Percentiles rank a stretch among this genome's conserved stretches.
phyloP scores from a whole-genome alignment of 2,888 invertebrate genomes.

The Microdon myrmicae region DNA sequence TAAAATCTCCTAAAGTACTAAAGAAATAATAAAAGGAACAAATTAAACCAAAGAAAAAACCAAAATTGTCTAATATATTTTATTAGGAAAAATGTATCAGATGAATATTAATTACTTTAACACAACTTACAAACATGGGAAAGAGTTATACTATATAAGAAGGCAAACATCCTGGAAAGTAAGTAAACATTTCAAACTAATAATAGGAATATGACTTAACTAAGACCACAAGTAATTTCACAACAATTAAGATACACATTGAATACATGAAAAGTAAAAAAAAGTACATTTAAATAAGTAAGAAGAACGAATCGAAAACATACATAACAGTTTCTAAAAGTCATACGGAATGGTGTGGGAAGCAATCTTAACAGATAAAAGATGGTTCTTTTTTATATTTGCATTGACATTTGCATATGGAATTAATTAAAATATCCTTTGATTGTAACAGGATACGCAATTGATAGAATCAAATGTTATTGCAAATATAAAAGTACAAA shows the following conservation, averaged over 20 bases:
- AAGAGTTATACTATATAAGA: no score
- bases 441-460: conserved; percentile 57
- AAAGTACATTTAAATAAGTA: conserved; percentile 7
- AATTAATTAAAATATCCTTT: conserved; percentile 54
- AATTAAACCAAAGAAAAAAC: conserved; percentile 3
- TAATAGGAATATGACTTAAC: conserved; percentile 5
- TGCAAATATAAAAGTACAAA: conserved; percentile 64
- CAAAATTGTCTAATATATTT: conserved; percentile 4
- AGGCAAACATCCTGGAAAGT: no score
- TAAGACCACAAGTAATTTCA: conserved; percentile 16
- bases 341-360: conserved; percentile 69
- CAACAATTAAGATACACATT: conserved; percentile 8
- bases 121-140: conserved; percentile 11
- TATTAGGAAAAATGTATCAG: conserved; percentile 18
- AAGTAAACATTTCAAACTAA: conserved; percentile 12
- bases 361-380: conserved; percentile 68
- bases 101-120: conserved; percentile 6
- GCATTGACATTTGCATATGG: conserved; percentile 55
- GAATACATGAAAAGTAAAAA: conserved; percentile 1
- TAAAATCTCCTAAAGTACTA: conserved; percentile 35
- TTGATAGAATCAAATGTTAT: conserved; percentile 55
- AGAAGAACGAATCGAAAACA: background rate
- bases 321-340: conserved; percentile 61
- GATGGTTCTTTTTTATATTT: conserved; percentile 61
- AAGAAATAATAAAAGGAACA: conserved; percentile 9